These are phyloP conservation scores for Dorcus parallelipipedus DNA, from an alignment of 2,888 invertebrate genomes.

Conservation along the genomic window DNA sequence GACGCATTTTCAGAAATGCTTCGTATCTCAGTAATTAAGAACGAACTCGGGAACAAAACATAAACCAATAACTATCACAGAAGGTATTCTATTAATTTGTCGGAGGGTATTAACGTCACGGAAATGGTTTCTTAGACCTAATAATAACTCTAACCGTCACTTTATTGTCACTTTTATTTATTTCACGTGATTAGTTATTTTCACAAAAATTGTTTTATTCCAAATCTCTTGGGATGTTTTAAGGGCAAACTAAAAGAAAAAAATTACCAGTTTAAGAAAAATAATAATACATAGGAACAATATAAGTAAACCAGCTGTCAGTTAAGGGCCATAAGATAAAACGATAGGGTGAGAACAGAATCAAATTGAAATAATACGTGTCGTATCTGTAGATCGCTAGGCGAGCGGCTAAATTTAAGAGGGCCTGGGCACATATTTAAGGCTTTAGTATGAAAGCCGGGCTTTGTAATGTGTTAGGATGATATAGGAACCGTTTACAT, in stretches of 20 bases:
- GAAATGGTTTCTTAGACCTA: neutral
- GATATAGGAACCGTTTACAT: slow-evolving; percentile 24
- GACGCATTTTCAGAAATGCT: too few relatives aligned
- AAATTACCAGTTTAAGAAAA: too few relatives aligned
- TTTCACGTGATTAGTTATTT: neutral
- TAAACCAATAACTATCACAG: slow-evolving; percentile 5
- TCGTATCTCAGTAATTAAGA: too few relatives aligned
- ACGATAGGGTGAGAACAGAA: slow-evolving; percentile 23
- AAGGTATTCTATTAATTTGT: slow-evolving; percentile 5
- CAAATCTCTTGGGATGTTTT: too few relatives aligned
- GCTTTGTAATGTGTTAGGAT: slow-evolving; percentile 26
- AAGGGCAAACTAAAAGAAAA: too few relatives aligned
- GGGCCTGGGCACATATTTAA: slow-evolving; percentile 28
- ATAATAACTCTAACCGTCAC: neutral
- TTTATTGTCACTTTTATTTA: neutral
- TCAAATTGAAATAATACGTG: slow-evolving; percentile 28
- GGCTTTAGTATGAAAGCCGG: slow-evolving; percentile 25
- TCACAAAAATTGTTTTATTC: too few relatives aligned
- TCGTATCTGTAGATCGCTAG: slow-evolving; percentile 27
- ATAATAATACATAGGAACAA: neutral
- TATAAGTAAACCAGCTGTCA: slow-evolving; percentile 1
- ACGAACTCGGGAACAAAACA: neutral
- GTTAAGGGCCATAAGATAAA: slow-evolving; percentile 15
- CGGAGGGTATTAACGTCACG: neutral
- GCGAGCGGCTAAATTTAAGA: slow-evolving; percentile 28